Percentiles rank a stretch among this genome's conserved stretches.
Evolutionary conservation across 2,113 vertebrate genomes (phyloP).

Genomic region (Pongo pygmaeus): DNA sequence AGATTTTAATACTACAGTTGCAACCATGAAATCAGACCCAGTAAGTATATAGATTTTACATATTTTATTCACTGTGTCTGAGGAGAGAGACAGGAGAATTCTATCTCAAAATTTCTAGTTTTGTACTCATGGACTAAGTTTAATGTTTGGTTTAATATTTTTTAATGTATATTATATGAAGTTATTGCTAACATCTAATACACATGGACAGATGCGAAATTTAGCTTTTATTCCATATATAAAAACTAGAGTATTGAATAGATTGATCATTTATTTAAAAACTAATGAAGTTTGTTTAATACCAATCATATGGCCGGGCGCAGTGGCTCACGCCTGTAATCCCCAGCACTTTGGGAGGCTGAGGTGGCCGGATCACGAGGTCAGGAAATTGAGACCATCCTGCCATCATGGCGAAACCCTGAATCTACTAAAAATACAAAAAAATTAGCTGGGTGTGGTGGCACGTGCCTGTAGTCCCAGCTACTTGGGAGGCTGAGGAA

Average conservation of each 20-base stretch:
- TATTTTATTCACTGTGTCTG: neutral
- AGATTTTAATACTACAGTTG: neutral
- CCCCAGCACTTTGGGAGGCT: too few species aligned
- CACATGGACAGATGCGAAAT: neutral
- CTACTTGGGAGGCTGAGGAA: too few species aligned
- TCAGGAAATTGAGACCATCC: too few species aligned
- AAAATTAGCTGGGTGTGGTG: too few species aligned
- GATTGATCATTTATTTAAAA: conserved; percentile 3
- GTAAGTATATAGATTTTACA: neutral
- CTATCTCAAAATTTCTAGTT: neutral
- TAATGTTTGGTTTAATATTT: neutral
- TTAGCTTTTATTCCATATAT: neutral
- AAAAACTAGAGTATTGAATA: neutral
- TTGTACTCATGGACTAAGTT: neutral
- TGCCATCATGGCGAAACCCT: too few species aligned
- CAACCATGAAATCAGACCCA: neutral
- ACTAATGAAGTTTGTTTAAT: neutral
- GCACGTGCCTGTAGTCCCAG: too few species aligned
- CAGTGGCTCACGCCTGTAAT: too few species aligned
- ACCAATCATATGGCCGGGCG: neutral
- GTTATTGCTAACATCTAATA: neutral
- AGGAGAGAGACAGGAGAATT: neutral
- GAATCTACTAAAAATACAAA: too few species aligned
- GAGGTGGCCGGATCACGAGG: too few species aligned
- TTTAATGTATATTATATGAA: neutral